Evolutionary conservation across 1,140 invertebrate species (phyloP).

Genomic region (Apolygus lucorum): DNA sequence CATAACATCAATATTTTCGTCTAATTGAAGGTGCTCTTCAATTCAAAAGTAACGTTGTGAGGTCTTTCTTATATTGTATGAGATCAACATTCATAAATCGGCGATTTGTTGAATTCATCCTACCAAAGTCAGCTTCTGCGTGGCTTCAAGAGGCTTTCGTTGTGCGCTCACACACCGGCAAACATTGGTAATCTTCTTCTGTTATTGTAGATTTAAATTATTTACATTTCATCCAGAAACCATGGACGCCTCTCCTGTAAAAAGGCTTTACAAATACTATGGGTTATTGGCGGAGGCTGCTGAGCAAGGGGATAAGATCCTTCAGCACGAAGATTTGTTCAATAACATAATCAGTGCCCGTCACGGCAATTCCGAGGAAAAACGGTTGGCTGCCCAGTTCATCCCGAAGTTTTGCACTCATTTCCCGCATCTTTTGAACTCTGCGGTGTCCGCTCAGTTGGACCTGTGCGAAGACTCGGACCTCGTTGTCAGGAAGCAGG

Average conservation of each 20-base stretch:
- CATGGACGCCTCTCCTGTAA: slow-evolving; percentile 3
- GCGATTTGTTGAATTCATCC: no score
- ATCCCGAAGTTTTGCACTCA: not conserved
- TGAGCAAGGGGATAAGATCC: not conserved
- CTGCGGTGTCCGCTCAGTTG: not conserved
- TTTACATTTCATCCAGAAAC: no score
- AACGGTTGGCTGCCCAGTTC: slow-evolving; percentile 4
- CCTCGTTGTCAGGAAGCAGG: not conserved
- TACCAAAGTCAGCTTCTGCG: no score
- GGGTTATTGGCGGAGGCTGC: not conserved
- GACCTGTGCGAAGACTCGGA: slow-evolving; percentile 6
- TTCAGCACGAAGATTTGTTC: not conserved
- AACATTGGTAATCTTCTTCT: no score
- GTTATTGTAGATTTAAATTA: no score
- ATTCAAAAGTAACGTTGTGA: no score
- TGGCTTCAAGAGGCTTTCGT: no score
- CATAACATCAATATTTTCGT: no score
- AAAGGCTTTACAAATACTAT: slow-evolving; percentile 6
- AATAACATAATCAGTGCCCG: not conserved
- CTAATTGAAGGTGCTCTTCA: no score
- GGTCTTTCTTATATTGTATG: no score
- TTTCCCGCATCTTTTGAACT: not conserved
- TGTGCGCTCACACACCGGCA: no score
- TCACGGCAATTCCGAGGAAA: not conserved
- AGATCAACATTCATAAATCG: no score